These are phyloP conservation scores for Zaprionus gabonicus DNA, from an alignment of 1,140 invertebrate species.

Conservation along the genomic window DNA sequence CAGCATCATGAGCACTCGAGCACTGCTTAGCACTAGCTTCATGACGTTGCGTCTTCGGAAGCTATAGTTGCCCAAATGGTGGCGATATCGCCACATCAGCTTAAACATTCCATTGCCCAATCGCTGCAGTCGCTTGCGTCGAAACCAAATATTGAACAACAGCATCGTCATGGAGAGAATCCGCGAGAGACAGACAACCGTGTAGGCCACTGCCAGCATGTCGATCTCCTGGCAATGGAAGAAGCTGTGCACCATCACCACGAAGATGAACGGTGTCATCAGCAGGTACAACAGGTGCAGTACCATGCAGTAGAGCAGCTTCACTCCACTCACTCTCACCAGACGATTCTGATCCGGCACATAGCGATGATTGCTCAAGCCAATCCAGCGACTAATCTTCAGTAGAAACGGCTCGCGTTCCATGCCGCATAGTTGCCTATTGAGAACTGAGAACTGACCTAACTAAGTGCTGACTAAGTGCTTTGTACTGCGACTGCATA, in stretches of 20 bases:
- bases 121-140: conserved; percentile 8
- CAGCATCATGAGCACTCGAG: conserved; percentile 24
- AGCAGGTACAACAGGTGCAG: conserved; percentile 52
- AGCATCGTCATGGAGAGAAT: conserved; percentile 19
- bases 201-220: conserved; percentile 49
- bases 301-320: conserved; percentile 35
- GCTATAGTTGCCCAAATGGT: conserved; percentile 10
- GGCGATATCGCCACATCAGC: conserved; percentile 17
- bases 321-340: neutral
- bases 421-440: conserved; percentile 3
- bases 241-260: conserved; percentile 28
- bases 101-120: conserved; percentile 42
- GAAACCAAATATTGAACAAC: conserved; percentile 37
- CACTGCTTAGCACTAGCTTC: neutral
- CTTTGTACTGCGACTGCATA: neutral
- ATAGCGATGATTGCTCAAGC: conserved; percentile 50
- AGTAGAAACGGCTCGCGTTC: neutral
- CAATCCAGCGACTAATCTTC: conserved; percentile 41
- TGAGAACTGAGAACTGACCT: conserved; percentile 13
- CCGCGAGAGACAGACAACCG: conserved; percentile 36
- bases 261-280: conserved; percentile 32
- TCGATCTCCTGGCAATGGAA: conserved; percentile 39
- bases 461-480: neutral
- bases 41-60: neutral
- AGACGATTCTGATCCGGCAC: conserved; percentile 6